These are phyloP conservation scores for Aldabrachelys gigantea DNA, from an alignment of 2,113 vertebrate genomes.

Conservation along the genomic window DNA sequence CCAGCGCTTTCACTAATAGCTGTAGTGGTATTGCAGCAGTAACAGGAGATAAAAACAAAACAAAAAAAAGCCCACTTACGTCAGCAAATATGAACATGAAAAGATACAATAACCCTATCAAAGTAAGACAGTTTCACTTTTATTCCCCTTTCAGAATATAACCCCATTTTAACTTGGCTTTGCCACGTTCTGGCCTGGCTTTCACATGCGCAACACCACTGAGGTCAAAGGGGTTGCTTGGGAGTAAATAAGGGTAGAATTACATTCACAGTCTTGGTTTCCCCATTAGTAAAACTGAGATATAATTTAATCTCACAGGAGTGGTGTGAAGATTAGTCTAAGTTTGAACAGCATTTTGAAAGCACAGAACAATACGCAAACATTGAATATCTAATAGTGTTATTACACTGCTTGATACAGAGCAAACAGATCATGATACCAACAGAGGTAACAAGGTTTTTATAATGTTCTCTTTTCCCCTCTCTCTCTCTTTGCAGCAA, in stretches of 20 bases:
- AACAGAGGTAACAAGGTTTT: neutral
- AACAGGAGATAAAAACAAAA: neutral
- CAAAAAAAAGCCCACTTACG: neutral
- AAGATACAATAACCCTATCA: neutral
- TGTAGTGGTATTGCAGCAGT: neutral
- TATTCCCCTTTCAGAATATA: neutral
- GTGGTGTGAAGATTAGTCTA: neutral
- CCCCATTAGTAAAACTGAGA: neutral
- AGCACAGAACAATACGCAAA: neutral
- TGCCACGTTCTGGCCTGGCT: too few species aligned
- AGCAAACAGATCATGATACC: neutral
- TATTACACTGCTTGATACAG: neutral
- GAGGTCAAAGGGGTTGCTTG: neutral
- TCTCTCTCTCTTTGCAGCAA: neutral
- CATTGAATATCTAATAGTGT: neutral
- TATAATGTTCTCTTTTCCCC: neutral
- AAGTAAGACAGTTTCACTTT: neutral
- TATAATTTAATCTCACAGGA: neutral
- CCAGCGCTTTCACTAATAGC: neutral
- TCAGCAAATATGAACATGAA: neutral
- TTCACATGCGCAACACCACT: too few species aligned
- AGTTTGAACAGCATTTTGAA: neutral
- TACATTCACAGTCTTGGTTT: neutral
- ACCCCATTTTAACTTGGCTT: neutral
- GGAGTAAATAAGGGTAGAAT: neutral